phyloP scores from a whole-genome alignment of 1,140 invertebrate genomes.

The Mesaphorura yosii region DNA sequence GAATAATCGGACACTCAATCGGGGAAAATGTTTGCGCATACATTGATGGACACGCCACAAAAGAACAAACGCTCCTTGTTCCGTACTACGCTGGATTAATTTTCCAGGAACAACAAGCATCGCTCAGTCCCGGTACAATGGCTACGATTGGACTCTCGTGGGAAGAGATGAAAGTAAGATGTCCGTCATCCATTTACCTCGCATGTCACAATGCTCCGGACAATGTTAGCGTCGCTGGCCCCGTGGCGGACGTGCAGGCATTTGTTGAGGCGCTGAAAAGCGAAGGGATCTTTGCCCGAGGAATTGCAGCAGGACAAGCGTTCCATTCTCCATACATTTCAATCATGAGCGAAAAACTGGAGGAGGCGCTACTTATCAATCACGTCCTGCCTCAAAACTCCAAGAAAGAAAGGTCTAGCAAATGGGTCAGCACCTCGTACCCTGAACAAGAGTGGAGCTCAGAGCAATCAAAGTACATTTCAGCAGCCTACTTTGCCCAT shows the following conservation, averaged over 20 bases:
- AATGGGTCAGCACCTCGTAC: slow-evolving; percentile 87
- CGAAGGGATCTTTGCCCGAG: slow-evolving; percentile 74
- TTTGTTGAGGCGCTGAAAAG: slow-evolving; percentile 62
- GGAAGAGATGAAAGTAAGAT: slow-evolving; percentile 63
- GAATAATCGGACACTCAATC: slow-evolving; percentile 90
- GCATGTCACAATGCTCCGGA: slow-evolving; percentile 90
- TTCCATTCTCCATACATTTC: slow-evolving; percentile 79
- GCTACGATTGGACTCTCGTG: slow-evolving; percentile 74
- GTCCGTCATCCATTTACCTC: slow-evolving; percentile 62
- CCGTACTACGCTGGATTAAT: no score
- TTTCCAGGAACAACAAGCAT: slow-evolving; percentile 40
- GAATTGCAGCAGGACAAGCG: slow-evolving; percentile 77
- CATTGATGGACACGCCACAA: slow-evolving; percentile 84
- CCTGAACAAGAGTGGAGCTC: slow-evolving; percentile 69
- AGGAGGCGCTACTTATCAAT: no score
- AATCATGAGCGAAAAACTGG: slow-evolving; percentile 45
- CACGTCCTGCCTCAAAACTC: slow-evolving; percentile 33
- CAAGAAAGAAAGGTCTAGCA: slow-evolving; percentile 61
- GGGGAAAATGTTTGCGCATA: slow-evolving; percentile 92
- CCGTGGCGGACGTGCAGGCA: slow-evolving; percentile 51
- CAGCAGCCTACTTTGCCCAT: slow-evolving; percentile 88
- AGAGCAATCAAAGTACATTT: slow-evolving; percentile 64
- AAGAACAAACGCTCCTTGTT: slow-evolving; percentile 80
- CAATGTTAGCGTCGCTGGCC: slow-evolving; percentile 86
- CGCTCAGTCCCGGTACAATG: slow-evolving; percentile 58